Percentiles rank a stretch among this genome's conserved stretches.
phyloP scores from a whole-genome alignment of 2,888 invertebrate genomes.

The Synanthedon vespiformis region DNA sequence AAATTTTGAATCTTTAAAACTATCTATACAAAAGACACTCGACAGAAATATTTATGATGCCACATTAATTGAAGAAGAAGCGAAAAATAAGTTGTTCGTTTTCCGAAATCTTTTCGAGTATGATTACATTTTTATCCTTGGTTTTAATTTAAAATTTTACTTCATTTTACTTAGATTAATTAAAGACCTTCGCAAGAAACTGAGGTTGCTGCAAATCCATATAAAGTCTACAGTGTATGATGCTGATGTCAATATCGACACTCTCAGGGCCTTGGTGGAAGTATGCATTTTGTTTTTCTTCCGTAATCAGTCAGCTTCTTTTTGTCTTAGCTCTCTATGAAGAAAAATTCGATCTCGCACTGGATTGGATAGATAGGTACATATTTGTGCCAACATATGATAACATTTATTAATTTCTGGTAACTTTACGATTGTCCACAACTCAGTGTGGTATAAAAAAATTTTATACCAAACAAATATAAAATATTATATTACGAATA shows the following conservation, averaged over 20 bases:
- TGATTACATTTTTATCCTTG: neutral
- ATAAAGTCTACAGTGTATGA: neutral
- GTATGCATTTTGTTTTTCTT: neutral
- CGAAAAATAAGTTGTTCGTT: conserved; percentile 23
- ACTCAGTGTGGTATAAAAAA: too few species aligned
- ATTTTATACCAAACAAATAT: too few species aligned
- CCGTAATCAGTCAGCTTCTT: too few species aligned
- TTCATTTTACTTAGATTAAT: neutral
- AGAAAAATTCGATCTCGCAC: too few species aligned
- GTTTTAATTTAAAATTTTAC: neutral
- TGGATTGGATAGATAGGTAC: too few species aligned
- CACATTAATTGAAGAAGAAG: conserved; percentile 24
- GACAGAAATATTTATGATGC: conserved; percentile 9
- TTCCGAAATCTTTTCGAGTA: neutral
- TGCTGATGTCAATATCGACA: neutral
- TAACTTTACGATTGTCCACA: too few species aligned
- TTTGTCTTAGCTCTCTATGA: too few species aligned
- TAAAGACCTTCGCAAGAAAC: neutral
- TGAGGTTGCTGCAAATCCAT: neutral
- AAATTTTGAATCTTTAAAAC: conserved; percentile 13
- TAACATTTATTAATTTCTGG: too few species aligned
- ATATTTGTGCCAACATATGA: too few species aligned
- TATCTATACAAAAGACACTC: conserved; percentile 11
- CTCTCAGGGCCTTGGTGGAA: neutral
- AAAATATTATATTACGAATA: too few species aligned